Evolutionary conservation across 2,888 invertebrate genomes (phyloP), one percentile per base, ranked within the genome.

Genomic region (Brachynemurus nebulosus): DNA sequence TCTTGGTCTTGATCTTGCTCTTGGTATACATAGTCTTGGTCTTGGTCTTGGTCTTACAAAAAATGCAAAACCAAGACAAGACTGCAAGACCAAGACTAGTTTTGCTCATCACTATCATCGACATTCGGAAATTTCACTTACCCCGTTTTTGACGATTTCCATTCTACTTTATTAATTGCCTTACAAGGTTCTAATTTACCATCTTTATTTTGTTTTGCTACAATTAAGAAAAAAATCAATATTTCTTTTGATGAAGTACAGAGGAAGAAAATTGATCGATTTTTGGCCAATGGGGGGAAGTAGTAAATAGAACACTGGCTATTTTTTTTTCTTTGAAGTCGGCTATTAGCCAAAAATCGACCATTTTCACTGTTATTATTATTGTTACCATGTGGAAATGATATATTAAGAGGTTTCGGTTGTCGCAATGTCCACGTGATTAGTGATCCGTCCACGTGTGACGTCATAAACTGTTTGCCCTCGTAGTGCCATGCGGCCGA

Each of bases 401-500:
- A 80, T 58, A 88, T 72, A 56, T 80, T 81, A 54, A 80, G 68
- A 34, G 92, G 89, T 62, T 89, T 80, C 44, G 76, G 71, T 51
- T 74, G 72, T 59, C 84, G 78, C 48, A 86, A 70, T 58, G 77
- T 83, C 96, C 96, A 99, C 44, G 92, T 90, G 55, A 89, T 86
- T 48, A 98, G 76, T 47, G 91, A 92, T 49, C 98, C 98, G 69
- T 98, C 96, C 34, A 79, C 78, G 67, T 98, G 97, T 57, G 91
- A 89, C 54, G 85, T 84, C 81, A 98, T 88, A 63, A 99, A 89
- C 67, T 90, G 86, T 69, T 92, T 93, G 52, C 96, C 98, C 68
- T 98, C 97, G 68, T 88, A 83, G 65, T 96, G 93, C 98, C 98
- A 98, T 50, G 89, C 78, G 57, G 92, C 78, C 44, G 92, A 91